phyloP scores from a whole-genome alignment of 2,113 vertebrate species.

The Nerophis ophidion region DNA sequence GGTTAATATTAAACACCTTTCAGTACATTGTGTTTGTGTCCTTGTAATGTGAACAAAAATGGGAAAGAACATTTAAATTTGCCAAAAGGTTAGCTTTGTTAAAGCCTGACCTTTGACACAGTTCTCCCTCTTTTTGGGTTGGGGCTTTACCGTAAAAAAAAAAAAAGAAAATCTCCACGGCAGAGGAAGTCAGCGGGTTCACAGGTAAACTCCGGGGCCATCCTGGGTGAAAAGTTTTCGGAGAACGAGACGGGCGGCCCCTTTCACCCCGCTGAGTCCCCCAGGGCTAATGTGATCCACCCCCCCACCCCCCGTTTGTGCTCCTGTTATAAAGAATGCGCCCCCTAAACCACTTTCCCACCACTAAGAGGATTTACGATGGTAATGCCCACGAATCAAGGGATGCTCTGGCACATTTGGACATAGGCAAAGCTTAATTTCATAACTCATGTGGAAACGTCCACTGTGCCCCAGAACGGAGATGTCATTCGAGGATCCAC shows the following conservation, averaged over 20 bases:
- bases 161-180: background rate
- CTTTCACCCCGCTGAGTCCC: conserved; percentile 43
- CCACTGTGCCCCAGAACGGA: background rate
- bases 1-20: no score
- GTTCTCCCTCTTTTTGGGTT: conserved; percentile 8
- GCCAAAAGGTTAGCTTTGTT: background rate
- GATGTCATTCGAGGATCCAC: conserved; percentile 1
- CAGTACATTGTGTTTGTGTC: no score
- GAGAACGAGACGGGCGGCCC: conserved; percentile 36
- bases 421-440: conserved; percentile 43
- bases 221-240: conserved; percentile 67
- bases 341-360: conserved; percentile 69
- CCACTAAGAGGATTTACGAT: conserved; percentile 72
- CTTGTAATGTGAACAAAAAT: background rate
- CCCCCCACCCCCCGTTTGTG: conserved; percentile 63
- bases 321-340: conserved; percentile 64
- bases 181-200: conserved; percentile 54
- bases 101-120: conserved; percentile 29
- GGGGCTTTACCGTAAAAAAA: conserved; percentile 3
- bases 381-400: conserved; percentile 62
- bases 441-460: conserved; percentile 45
- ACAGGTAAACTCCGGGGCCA: conserved; percentile 30
- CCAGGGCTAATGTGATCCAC: conserved; percentile 63
- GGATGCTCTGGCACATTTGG: conserved; percentile 59
- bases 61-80: background rate